Evolutionary conservation across 2,113 vertebrate genomes (phyloP), one percentile per base, ranked within the genome.

Genomic region (Colaptes auratus): DNA sequence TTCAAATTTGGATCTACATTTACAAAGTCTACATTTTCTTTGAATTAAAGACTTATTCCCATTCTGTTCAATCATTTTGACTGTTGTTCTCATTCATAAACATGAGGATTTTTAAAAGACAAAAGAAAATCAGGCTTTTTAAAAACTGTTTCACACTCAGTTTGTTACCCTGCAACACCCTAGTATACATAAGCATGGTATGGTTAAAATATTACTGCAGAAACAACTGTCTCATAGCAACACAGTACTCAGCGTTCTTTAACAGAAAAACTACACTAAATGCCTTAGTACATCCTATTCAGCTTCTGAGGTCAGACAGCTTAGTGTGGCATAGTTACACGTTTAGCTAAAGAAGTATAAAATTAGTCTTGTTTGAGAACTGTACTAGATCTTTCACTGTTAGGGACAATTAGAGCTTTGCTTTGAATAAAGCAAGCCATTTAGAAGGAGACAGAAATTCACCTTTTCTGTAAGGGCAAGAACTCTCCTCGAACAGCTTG

Each of bases 401-500:
- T 28, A 73, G 31, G 60, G 75, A 74, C 36, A 85, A 73, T 15
- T 4, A 52, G 44, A 39, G 15, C 14, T 76, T 76, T 85, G 12
- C 39, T 84, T 46, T 71, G 52, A 21, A 81, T 65, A 79, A 82
- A 92, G 15, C 1, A 80, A 59, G 25, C 7, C 23, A 25, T 53
- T 89, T 66, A 66, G 24, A 17, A 46, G 90, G 50, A 13, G 10
- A 60, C n/a, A 73, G 39, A 75, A 94, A 86, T 61, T 93, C 80
- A 99, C 99, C 99, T 99, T 97, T 99, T 99, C 88, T 99, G 99
- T n/a, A 99, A 97, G 8, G 99, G 99, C 87, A 99, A 96, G 95
- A 99, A 99, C 95, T 99, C 99, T 72, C 99, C 99, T 30, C 99
- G 98, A 84, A 99, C 99, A 15, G 99, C 99, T 98, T 99, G 99